A percentile compares a stretch with the other conserved stretches of the same genome.
Conservation (phyloP, 2,797 vertebrate genomes). For the Danio kyathit region DNA sequence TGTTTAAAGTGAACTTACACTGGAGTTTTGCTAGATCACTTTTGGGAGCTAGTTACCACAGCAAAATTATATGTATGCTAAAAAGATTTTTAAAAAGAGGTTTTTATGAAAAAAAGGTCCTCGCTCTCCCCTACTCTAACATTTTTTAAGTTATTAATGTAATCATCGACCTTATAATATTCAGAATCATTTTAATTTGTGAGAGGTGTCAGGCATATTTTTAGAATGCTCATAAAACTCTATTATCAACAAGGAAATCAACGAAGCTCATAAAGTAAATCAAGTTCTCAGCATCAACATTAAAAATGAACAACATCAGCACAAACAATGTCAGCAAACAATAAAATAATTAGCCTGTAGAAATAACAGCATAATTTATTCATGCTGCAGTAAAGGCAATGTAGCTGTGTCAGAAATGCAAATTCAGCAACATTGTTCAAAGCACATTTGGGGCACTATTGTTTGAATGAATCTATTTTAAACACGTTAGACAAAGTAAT, state of each 20-base stretch:
- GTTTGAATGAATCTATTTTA: background rate
- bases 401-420: background rate
- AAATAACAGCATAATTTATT: background rate
- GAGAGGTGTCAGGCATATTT: no score
- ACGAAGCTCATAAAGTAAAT: background rate
- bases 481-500: background rate
- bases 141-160: no score
- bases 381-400: background rate
- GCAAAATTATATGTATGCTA: no score
- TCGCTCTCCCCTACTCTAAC: no score
- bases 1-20: no score
- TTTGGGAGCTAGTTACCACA: no score
- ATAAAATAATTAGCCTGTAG: background rate
- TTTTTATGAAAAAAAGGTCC: no score
- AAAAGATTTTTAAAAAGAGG: no score
- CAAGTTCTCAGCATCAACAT: background rate
- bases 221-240: no score
- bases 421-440: slow-evolving; percentile 14
- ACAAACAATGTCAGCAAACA: slow-evolving; percentile 3
- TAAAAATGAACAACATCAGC: background rate
- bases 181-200: no score
- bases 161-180: no score
- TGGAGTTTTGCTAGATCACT: no score
- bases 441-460: background rate
- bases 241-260: background rate